Percentiles rank a stretch among this genome's conserved stretches.
These are phyloP conservation scores for Microtus ochrogaster DNA, from an alignment of 2,113 vertebrate species.

Conservation along the genomic window DNA sequence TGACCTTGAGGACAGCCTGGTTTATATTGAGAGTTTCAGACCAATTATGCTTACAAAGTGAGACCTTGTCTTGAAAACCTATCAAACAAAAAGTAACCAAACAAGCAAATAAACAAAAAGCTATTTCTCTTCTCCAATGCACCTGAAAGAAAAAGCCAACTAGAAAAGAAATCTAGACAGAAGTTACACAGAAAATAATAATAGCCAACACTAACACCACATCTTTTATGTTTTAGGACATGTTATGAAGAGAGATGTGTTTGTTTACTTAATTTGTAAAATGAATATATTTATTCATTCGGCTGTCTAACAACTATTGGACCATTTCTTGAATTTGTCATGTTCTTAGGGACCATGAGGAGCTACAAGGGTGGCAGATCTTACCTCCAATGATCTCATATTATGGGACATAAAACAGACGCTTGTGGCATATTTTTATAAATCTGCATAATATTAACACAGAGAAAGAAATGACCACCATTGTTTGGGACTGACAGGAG, in stretches of 20 bases:
- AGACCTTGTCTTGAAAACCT: background rate
- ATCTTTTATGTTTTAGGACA: background rate
- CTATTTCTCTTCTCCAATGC: constrained; percentile 32
- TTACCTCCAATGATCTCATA: background rate
- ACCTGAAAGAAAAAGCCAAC: background rate
- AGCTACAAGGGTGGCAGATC: background rate
- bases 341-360: background rate
- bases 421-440: background rate
- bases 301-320: background rate
- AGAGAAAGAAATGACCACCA: background rate
- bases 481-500: background rate
- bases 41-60: background rate
- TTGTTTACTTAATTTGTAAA: background rate
- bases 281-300: constrained; percentile 6
- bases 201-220: background rate
- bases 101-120: background rate
- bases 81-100: background rate
- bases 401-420: background rate
- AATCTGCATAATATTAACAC: background rate
- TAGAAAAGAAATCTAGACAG: constrained; percentile 19
- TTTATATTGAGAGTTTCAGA: background rate
- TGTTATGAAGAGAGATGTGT: background rate
- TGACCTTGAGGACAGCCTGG: background rate
- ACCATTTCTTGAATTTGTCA: background rate
- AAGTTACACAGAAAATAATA: constrained; percentile 3